These are phyloP conservation scores for Oostethus manadensis DNA, from an alignment of 2,113 vertebrate species.

Conservation along the genomic window DNA sequence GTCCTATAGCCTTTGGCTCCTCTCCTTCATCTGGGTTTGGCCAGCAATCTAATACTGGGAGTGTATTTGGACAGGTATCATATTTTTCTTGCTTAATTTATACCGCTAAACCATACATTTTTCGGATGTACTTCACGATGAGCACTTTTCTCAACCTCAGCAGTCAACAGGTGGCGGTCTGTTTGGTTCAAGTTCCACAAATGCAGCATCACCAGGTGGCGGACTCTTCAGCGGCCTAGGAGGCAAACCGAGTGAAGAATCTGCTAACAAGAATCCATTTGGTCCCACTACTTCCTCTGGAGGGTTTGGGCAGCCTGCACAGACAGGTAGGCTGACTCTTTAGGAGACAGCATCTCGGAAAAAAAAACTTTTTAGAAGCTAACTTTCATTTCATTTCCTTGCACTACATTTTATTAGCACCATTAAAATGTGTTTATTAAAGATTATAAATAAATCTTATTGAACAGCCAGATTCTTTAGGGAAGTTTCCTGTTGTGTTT, in stretches of 20 bases:
- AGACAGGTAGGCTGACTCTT: slow-evolving; percentile 48
- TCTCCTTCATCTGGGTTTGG: slow-evolving; percentile 80
- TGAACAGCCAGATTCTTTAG: no score
- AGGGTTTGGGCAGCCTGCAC: slow-evolving; percentile 66
- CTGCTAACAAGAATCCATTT: slow-evolving; percentile 95
- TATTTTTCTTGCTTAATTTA: background rate
- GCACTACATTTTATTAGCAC: no score
- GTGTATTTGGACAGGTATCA: slow-evolving; percentile 87
- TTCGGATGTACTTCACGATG: background rate
- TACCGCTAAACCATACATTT: background rate
- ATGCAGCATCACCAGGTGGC: slow-evolving; percentile 54
- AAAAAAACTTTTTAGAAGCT: background rate
- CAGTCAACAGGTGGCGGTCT: slow-evolving; percentile 72
- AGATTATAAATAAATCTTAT: no score
- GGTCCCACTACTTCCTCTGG: slow-evolving; percentile 69
- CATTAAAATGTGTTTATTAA: no score
- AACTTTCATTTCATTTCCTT: no score
- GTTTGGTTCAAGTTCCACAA: slow-evolving; percentile 77
- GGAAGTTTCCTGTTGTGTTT: no score
- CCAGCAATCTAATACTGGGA: slow-evolving; percentile 74
- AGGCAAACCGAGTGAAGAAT: slow-evolving; percentile 94
- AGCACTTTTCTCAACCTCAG: slow-evolving; percentile 39
- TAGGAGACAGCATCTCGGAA: background rate
- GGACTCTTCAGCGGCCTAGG: slow-evolving; percentile 95
- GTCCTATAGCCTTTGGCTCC: slow-evolving; percentile 75